Evolutionary conservation across 2,113 vertebrate genomes (phyloP).

Genomic region (Athene cunicularia): DNA sequence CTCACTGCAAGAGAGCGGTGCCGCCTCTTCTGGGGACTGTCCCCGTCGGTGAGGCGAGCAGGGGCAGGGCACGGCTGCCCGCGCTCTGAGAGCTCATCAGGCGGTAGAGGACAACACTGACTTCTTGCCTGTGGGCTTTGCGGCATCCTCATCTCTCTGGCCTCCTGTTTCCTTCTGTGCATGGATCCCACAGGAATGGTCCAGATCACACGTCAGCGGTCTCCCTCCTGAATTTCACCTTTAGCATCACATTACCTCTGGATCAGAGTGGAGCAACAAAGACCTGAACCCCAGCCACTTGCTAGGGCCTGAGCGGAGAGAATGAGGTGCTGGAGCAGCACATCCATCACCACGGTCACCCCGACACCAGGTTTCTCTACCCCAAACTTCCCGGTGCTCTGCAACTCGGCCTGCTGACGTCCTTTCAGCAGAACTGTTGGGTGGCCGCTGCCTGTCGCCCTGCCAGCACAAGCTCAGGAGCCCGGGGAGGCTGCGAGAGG

Average conservation of each 20-base stretch:
- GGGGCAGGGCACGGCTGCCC: neutral
- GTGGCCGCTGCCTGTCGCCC: accelerated
- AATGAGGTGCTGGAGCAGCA: neutral
- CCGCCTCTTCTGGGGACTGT: neutral
- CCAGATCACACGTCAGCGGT: neutral
- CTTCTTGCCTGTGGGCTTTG: no score
- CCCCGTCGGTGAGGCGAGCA: neutral
- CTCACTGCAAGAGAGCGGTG: neutral
- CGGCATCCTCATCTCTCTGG: neutral
- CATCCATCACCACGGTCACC: neutral
- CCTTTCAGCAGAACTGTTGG: neutral
- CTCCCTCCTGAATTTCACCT: neutral
- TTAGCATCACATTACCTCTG: neutral
- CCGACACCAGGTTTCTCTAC: neutral
- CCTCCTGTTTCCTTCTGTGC: neutral
- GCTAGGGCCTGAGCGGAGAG: neutral
- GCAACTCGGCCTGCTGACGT: neutral
- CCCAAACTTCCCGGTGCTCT: neutral
- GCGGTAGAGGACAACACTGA: neutral
- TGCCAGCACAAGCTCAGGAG: neutral
- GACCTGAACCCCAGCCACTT: neutral
- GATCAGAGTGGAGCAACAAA: neutral
- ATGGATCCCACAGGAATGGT: neutral
- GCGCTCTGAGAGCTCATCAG: neutral
- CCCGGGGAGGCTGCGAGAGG: neutral